Evolutionary conservation across 2,888 invertebrate species (phyloP).

Genomic region (Caenorhabditis parvicauda): DNA sequence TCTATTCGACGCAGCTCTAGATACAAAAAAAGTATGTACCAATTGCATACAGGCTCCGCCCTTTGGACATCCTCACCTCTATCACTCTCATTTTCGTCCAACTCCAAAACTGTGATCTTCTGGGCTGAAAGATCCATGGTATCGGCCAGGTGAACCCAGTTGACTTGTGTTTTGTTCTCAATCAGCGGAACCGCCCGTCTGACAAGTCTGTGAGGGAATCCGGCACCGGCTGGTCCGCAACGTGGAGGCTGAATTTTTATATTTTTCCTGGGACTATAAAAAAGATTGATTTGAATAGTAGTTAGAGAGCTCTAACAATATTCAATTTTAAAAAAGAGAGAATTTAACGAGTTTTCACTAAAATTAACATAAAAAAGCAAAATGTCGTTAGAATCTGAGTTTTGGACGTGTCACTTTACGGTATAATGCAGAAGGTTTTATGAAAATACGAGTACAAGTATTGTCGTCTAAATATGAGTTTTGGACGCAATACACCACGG

Average conservation of each 20-base stretch:
- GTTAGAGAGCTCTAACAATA: no score
- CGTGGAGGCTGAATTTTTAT: conserved; percentile 31
- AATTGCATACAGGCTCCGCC: not conserved
- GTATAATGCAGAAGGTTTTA: no score
- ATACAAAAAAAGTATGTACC: not conserved
- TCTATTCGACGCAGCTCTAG: not conserved
- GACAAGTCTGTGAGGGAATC: conserved; percentile 10
- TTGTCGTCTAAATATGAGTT: not conserved
- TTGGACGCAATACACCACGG: conserved; percentile 4
- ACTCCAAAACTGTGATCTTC: conserved; percentile 57
- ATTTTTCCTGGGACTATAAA: not conserved
- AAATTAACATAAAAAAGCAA: no score
- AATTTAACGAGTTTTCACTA: no score
- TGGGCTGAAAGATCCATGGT: conserved; percentile 60
- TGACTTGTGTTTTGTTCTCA: conserved; percentile 17
- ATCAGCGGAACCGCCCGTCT: conserved; percentile 9
- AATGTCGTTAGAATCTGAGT: no score
- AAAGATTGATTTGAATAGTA: not conserved
- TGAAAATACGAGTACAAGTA: not conserved
- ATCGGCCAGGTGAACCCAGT: conserved; percentile 32
- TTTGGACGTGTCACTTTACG: no score
- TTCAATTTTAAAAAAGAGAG: no score
- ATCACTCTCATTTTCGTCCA: conserved; percentile 45
- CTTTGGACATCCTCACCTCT: not conserved
- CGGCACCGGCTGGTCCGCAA: conserved; percentile 20